These are phyloP conservation scores for Ylistrum balloti DNA, from an alignment of 1,140 invertebrate species.

Conservation along the genomic window DNA sequence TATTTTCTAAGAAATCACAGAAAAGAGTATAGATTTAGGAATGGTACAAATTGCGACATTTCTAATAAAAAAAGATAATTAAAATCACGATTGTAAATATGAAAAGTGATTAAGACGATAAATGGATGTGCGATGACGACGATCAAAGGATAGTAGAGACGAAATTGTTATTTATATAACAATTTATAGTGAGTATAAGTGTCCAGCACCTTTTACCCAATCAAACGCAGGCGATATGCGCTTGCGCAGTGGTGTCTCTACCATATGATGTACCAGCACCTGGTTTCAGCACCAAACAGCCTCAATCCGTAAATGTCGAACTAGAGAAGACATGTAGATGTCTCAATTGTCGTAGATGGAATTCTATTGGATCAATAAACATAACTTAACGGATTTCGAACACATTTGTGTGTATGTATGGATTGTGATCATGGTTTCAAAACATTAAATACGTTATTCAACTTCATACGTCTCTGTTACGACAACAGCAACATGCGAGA, in stretches of 20 bases:
- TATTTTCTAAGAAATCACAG: too few relatives aligned
- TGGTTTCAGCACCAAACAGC: neutral
- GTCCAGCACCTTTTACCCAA: constrained; percentile 12
- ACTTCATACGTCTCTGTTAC: constrained; percentile 4
- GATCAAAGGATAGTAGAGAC: neutral
- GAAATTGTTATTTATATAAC: neutral
- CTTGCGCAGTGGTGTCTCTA: neutral
- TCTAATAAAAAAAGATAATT: too few relatives aligned
- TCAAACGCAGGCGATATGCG: neutral
- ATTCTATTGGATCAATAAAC: neutral
- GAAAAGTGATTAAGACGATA: too few relatives aligned
- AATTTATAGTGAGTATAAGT: neutral
- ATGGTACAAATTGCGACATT: too few relatives aligned
- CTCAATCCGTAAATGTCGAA: neutral
- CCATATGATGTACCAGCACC: constrained; percentile 37
- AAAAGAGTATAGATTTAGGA: too few relatives aligned
- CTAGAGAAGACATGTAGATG: neutral
- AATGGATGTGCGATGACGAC: constrained; percentile 14
- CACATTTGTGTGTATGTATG: neutral
- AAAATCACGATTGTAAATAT: too few relatives aligned
- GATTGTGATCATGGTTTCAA: neutral
- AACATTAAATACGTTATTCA: neutral
- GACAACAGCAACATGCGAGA: constrained; percentile 25
- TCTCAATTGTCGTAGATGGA: neutral
- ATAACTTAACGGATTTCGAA: neutral